Conservation (phyloP, 2,888 invertebrate species). For the Cistogaster globosa region DNA sequence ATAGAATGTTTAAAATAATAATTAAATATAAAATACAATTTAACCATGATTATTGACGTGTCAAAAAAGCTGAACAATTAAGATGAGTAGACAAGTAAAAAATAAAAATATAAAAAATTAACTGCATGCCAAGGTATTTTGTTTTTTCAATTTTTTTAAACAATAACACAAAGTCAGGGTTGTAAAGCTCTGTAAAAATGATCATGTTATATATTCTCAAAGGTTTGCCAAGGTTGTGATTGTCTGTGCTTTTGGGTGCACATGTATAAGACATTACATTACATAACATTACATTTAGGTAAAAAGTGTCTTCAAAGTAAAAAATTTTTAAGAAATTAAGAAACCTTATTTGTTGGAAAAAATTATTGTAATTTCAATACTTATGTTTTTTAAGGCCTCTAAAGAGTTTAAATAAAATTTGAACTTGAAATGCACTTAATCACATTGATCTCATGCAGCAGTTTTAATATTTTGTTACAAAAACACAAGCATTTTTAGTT, state of each 20-base stretch:
- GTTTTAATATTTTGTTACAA: too few relatives aligned
- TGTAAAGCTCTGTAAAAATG: constrained; percentile 6
- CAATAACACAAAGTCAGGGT: constrained; percentile 64
- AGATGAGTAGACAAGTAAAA: constrained; percentile 34
- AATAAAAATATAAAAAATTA: constrained; percentile 22
- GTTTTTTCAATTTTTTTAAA: constrained; percentile 3
- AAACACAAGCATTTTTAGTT: too few relatives aligned
- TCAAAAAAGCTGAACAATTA: constrained; percentile 42
- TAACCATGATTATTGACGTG: constrained; percentile 44
- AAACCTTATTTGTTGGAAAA: too few relatives aligned
- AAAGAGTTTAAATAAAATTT: too few relatives aligned
- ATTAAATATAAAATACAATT: constrained; percentile 12
- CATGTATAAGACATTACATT: too few relatives aligned
- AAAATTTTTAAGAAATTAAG: too few relatives aligned
- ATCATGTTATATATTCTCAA: neutral
- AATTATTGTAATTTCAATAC: too few relatives aligned
- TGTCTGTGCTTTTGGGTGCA: neutral
- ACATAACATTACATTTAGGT: too few relatives aligned
- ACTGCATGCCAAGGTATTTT: constrained; percentile 44
- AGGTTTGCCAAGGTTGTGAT: neutral
- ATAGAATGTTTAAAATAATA: constrained; percentile 49
- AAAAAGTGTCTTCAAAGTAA: too few relatives aligned
- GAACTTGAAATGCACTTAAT: too few relatives aligned
- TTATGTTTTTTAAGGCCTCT: too few relatives aligned
- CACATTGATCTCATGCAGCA: too few relatives aligned